Base-by-base conservation (phyloP, 2,888 invertebrate genomes). In the Acleris cristana region DNA sequence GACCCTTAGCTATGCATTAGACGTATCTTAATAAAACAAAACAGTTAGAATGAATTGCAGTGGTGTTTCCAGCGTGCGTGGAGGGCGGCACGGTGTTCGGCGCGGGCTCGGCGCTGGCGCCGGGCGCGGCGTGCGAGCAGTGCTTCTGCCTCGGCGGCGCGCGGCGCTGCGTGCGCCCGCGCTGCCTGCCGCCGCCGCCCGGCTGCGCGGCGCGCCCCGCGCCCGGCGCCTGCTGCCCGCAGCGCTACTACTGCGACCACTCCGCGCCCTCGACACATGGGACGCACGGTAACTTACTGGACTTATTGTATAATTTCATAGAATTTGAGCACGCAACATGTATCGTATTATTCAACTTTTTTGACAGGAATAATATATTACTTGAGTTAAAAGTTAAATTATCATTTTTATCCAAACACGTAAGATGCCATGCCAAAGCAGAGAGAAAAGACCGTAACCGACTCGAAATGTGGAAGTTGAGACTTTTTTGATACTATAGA, bases 31-130 rank as follows among this genome's bases (percentile, higher is more conserved):
- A 34, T 34, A 34, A 14, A 34, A 34, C 34, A 34, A 34, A 34
- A 3, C 34, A 12, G 34, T 34, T 34, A 34, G 34, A 34, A 54
- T 60, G 48, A 34, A 48, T 21, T 49, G 10, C 34, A 65, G 65
- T 26, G 53, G 40, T 30, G 51, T 49, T 87, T 82, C 81, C 90
- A 95, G 96, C 95, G 74, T 96, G 96, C 85, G 89, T 95, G 78
- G 93, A 94, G 74, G 95, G 95, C 74, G 96, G 96, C 44, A 95
- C 95, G 30, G 90, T 95, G 74, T 97, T 95, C 87, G 95, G 95
- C 19, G 95, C 96, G 57, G 97, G 97, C 3, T 97, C 97, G 6
- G 97, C 98, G 8, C 96, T 98, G 96, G 94, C 95, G 73, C 95
- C 96, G 5, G 94, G 95, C 19, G 94, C 95, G 69, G 94, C 95